Conservation (phyloP, 2,113 vertebrate genomes). For the Hiodon alosoides region DNA sequence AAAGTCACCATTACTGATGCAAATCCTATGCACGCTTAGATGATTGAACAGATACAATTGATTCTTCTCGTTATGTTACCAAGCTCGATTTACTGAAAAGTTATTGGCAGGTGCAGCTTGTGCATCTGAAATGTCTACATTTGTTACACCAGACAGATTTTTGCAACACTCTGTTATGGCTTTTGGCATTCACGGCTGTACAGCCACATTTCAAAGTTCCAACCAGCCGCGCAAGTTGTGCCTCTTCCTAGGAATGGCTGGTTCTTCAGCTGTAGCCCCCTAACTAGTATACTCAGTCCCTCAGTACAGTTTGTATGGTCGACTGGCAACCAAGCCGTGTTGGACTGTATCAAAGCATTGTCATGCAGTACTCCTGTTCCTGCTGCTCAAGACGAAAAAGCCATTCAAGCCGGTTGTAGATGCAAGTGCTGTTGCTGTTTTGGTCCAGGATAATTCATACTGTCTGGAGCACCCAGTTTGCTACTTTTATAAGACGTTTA, state of each 20-base stretch:
- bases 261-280: not conserved
- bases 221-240: not conserved
- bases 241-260: slow-evolving; percentile 10
- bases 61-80: slow-evolving; percentile 2
- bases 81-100: slow-evolving; percentile 8
- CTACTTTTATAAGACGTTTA: too few species aligned
- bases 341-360: not conserved
- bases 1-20: slow-evolving; percentile 8
- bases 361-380: slow-evolving; percentile 1
- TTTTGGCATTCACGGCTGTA: too few species aligned
- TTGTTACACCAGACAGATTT: too few species aligned
- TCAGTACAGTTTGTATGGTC: too few species aligned
- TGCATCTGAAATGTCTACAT: not conserved
- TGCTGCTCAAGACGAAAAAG: not conserved
- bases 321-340: not conserved
- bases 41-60: not conserved
- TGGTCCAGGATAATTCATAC: not conserved
- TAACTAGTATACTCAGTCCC: not conserved
- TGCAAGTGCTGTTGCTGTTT: slow-evolving; percentile 7
- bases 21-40: not conserved
- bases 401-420: slow-evolving; percentile 4
- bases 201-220: too few species aligned
- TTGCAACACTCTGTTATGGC: too few species aligned
- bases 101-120: not conserved
- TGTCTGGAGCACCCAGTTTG: not conserved